A percentile compares a stretch with the other conserved stretches of the same genome.
Conservation (phyloP, 2,113 vertebrate species). For the Ranitomeya imitator region DNA sequence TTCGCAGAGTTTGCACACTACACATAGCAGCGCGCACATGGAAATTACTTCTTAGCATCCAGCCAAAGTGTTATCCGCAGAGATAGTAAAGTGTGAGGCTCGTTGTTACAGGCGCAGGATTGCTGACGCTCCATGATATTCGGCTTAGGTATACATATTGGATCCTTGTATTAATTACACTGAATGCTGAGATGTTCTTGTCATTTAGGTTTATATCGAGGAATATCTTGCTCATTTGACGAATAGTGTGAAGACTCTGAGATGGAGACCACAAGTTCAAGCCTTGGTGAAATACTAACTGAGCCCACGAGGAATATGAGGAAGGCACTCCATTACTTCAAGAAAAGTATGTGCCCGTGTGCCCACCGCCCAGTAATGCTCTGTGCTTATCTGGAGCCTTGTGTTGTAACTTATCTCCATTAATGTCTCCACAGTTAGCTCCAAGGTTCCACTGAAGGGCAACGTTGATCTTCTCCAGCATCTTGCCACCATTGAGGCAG, state of each 20-base stretch:
- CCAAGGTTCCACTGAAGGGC: conserved; percentile 66
- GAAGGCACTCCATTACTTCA: conserved; percentile 32
- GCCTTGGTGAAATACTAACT: neutral
- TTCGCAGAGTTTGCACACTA: too few species aligned
- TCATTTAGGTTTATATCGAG: neutral
- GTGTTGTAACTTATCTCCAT: neutral
- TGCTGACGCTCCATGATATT: too few species aligned
- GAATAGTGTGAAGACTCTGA: neutral
- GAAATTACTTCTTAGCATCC: too few species aligned
- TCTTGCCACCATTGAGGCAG: conserved; percentile 77
- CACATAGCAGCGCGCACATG: too few species aligned
- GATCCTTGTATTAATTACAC: too few species aligned
- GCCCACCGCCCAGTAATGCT: neutral
- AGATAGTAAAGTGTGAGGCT: too few species aligned
- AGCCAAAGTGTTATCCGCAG: too few species aligned
- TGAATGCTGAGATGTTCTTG: neutral
- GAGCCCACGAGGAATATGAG: neutral
- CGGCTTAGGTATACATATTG: too few species aligned
- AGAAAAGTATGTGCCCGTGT: conserved; percentile 3
- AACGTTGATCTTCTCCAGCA: conserved; percentile 73
- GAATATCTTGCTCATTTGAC: too few species aligned
- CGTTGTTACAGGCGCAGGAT: too few species aligned
- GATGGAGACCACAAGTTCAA: neutral
- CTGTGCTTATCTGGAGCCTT: neutral
- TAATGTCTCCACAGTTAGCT: conserved; percentile 69